These are phyloP conservation scores for Erethizon dorsatum DNA, from an alignment of 2,797 vertebrate species.

Conservation along the genomic window DNA sequence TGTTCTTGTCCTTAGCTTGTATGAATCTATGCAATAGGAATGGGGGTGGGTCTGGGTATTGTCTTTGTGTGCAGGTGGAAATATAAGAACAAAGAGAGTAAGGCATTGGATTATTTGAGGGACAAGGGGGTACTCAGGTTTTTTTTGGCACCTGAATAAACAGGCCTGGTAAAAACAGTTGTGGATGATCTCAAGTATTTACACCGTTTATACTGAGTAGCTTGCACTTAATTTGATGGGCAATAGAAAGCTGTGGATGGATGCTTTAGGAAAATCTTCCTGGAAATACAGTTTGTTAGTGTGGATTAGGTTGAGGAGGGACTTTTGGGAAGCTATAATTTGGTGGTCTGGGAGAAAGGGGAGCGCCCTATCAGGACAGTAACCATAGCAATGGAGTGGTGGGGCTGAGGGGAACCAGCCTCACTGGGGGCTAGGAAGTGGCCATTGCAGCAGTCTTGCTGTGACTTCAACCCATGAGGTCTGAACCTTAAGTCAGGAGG, in stretches of 20 bases:
- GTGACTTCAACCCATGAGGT: background rate
- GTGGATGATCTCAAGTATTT: background rate
- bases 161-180: background rate
- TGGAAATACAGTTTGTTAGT: background rate
- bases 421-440: background rate
- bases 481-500: background rate
- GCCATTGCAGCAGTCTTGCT: background rate
- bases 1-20: background rate
- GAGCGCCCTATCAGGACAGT: background rate
- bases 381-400: background rate
- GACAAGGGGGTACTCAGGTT: background rate
- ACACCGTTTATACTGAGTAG: background rate
- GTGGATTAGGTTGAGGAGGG: background rate
- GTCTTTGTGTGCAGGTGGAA: background rate
- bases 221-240: constrained; percentile 22
- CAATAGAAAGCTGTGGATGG: background rate
- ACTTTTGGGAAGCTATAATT: background rate
- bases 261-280: background rate
- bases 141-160: background rate
- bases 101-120: background rate
- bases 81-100: background rate
- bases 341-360: background rate
- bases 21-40: background rate
- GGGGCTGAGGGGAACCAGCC: background rate
- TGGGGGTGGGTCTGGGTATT: background rate